Evolutionary conservation across 2,888 invertebrate species (phyloP).

Genomic region (Ophion obscuratus): DNA sequence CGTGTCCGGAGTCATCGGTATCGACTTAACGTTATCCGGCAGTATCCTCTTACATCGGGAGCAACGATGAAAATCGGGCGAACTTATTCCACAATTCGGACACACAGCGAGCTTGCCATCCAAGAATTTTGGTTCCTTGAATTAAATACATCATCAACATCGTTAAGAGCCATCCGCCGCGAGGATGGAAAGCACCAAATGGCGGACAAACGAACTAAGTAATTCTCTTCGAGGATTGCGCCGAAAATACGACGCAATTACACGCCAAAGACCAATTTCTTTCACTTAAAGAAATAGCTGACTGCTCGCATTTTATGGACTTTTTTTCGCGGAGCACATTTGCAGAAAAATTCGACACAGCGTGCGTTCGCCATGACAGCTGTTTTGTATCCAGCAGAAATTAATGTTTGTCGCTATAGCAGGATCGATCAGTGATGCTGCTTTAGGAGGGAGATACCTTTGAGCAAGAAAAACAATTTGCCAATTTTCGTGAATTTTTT

Average conservation of each 20-base stretch:
- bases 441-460: no score
- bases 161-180: neutral
- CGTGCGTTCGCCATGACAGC: neutral
- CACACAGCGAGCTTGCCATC: constrained; percentile 92
- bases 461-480: no score
- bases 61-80: constrained; percentile 92
- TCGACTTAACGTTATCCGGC: constrained; percentile 89
- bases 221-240: neutral
- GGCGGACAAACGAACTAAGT: neutral
- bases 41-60: constrained; percentile 90
- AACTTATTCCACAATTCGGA: constrained; percentile 91
- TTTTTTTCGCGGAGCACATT: neutral
- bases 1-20: constrained; percentile 75
- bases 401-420: neutral
- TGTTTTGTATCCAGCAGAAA: neutral
- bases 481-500: neutral
- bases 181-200: neutral
- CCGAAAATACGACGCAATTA: neutral
- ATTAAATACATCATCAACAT: constrained; percentile 12
- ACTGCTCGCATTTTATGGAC: no score
- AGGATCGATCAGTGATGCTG: neutral
- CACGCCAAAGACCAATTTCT: neutral
- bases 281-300: neutral
- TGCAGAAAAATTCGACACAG: neutral
- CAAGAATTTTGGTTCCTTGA: constrained; percentile 86